Conservation (phyloP, 2,888 invertebrate genomes). For the Ormyrus thymus region DNA sequence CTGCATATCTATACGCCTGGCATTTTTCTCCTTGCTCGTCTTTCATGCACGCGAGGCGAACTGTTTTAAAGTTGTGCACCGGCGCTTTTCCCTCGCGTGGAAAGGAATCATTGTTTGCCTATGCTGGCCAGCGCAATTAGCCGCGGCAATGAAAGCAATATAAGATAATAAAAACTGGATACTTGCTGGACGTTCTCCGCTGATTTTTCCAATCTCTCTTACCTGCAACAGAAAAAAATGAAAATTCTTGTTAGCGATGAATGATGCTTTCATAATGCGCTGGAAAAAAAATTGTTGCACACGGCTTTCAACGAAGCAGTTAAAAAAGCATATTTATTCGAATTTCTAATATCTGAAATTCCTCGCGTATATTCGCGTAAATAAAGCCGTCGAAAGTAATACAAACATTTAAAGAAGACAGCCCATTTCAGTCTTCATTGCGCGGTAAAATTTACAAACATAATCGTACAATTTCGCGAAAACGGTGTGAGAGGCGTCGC, state of each 20-base stretch:
- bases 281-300: not conserved
- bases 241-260: not conserved
- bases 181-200: constrained; percentile 12
- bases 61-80: constrained; percentile 33
- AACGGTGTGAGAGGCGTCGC: no score
- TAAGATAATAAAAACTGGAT: not conserved
- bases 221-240: constrained; percentile 48
- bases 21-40: constrained; percentile 7
- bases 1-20: constrained; percentile 38
- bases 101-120: constrained; percentile 25
- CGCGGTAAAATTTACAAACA: no score
- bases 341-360: no score
- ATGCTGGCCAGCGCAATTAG: not conserved
- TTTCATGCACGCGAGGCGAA: constrained; percentile 11
- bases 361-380: no score
- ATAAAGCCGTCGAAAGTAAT: no score
- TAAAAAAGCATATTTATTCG: no score
- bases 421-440: no score
- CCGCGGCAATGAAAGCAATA: constrained; percentile 4
- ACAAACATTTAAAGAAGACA: no score
- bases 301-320: not conserved
- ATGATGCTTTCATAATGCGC: no score
- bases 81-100: constrained; percentile 7
- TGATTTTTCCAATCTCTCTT: constrained; percentile 2
- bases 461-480: no score